Percentiles rank a stretch among this genome's conserved stretches.
These are phyloP conservation scores for Heliconius cydno DNA, from an alignment of 2,888 invertebrate species.

Conservation along the genomic window DNA sequence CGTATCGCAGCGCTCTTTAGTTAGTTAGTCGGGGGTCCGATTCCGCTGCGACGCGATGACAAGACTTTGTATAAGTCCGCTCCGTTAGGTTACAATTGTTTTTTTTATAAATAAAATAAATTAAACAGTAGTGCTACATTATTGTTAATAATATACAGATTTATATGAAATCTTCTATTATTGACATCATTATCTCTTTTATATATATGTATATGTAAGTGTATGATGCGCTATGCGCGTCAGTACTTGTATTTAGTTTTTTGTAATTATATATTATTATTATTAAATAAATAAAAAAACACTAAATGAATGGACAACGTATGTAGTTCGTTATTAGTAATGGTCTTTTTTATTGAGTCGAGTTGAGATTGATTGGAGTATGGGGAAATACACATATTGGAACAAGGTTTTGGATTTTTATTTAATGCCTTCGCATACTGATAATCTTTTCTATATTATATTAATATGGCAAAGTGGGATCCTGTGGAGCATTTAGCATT, in stretches of 20 bases:
- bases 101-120: constrained; percentile 61
- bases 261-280: constrained; percentile 80
- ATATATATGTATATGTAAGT: constrained; percentile 75
- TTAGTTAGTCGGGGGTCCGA: constrained; percentile 42
- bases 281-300: constrained; percentile 53
- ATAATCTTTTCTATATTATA: no score
- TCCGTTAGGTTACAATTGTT: constrained; percentile 62
- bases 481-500: no score
- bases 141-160: constrained; percentile 63
- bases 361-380: constrained; percentile 62
- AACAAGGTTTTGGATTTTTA: constrained; percentile 65
- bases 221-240: constrained; percentile 77
- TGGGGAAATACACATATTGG: constrained; percentile 76
- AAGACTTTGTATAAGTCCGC: constrained; percentile 56
- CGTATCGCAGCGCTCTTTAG: constrained; percentile 50
- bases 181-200: constrained; percentile 1
- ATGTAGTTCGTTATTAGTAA: constrained; percentile 72
- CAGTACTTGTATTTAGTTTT: constrained; percentile 77
- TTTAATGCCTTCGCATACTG: constrained; percentile 39
- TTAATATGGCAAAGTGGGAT: no score
- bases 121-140: constrained; percentile 75
- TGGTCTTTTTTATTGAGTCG: constrained; percentile 78
- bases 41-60: constrained; percentile 50
- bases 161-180: constrained; percentile 13
- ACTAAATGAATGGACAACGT: constrained; percentile 58